phyloP scores from a whole-genome alignment of 2,888 invertebrate species.

The Arrhopalites spinosus region DNA sequence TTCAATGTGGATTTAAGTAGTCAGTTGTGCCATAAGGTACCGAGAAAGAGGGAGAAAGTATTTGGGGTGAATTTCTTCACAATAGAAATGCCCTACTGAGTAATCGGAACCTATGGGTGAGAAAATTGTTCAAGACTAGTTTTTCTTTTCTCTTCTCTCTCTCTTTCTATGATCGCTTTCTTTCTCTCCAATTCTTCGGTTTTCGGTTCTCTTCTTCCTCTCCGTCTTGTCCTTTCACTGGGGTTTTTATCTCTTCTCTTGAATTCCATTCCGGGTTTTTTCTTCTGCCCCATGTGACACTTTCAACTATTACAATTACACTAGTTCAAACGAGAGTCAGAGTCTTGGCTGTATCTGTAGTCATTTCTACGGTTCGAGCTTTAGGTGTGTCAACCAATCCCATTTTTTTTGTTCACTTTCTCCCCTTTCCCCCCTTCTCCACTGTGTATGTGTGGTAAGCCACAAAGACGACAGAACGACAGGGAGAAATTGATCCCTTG shows the following conservation, averaged over 20 bases:
- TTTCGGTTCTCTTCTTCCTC: background rate
- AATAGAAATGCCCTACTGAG: background rate
- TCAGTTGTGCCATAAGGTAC: background rate
- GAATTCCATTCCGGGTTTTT: background rate
- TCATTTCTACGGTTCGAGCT: background rate
- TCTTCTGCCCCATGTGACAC: conserved; percentile 9
- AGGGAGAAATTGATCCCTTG: conserved; percentile 16
- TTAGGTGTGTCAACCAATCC: background rate
- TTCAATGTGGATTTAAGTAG: background rate
- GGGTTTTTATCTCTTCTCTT: background rate
- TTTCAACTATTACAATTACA: conserved; percentile 6
- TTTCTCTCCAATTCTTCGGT: background rate
- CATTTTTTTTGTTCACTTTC: background rate
- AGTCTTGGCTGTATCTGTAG: background rate
- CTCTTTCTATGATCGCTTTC: background rate
- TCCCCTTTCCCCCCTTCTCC: background rate
- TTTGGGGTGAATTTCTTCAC: background rate
- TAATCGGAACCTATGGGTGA: conserved; percentile 6
- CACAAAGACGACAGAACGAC: background rate
- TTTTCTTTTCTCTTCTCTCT: conserved; percentile 2
- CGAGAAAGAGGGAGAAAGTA: background rate
- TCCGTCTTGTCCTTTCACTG: background rate
- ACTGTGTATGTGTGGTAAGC: conserved; percentile 1
- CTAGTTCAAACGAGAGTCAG: background rate
- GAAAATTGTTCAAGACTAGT: background rate